Conservation (phyloP, 2,888 invertebrate genomes). For the Polydrusus tereticollis region DNA sequence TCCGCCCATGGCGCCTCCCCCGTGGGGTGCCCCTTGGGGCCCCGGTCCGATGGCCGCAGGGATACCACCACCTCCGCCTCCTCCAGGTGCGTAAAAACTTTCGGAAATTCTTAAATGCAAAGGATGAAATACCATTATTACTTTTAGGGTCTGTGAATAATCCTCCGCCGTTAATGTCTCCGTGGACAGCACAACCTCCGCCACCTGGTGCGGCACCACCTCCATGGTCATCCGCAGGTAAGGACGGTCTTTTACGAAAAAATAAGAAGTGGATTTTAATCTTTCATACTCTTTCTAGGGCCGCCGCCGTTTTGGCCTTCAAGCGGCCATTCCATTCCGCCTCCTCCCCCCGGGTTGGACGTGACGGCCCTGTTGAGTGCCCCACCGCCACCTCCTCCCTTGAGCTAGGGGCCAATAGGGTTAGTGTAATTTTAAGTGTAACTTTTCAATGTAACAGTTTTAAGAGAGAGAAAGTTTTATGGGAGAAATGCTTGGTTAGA, state of each 20-base stretch:
- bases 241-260: neutral
- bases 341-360: constrained; percentile 70
- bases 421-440: neutral
- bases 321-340: constrained; percentile 64
- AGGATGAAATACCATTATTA: no score
- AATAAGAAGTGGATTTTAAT: neutral
- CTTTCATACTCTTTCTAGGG: constrained; percentile 36
- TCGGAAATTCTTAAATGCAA: no score
- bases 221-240: constrained; percentile 57
- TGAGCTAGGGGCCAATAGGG: constrained; percentile 22
- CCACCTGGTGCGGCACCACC: constrained; percentile 42
- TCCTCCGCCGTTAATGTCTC: constrained; percentile 48
- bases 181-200: constrained; percentile 59
- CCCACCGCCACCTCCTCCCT: constrained; percentile 76
- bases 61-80: constrained; percentile 46
- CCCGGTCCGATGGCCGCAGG: constrained; percentile 39
- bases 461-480: no score
- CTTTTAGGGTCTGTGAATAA: constrained; percentile 34
- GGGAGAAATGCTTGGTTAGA: no score
- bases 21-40: constrained; percentile 55
- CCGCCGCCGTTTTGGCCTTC: constrained; percentile 68
- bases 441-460: no score
- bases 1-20: constrained; percentile 59
- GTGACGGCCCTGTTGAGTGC: constrained; percentile 73
- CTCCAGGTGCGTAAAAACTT: no score